Base-by-base conservation (phyloP, 2,888 invertebrate species). In the Sminthurides aquaticus region DNA sequence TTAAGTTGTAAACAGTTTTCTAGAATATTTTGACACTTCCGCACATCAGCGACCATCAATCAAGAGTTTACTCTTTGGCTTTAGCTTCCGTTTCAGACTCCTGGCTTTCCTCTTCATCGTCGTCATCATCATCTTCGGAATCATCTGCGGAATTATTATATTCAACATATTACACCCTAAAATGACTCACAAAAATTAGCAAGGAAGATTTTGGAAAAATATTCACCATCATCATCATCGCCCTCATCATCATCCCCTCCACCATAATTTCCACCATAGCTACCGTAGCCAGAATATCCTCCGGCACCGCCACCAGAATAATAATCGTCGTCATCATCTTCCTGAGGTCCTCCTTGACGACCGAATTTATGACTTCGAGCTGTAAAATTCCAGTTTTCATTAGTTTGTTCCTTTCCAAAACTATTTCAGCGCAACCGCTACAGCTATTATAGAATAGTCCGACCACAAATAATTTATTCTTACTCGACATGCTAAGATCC, bases 401-500 rank as follows among this genome's bases (percentile, higher is more conserved):
- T 29, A 20, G 15, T 15, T 20, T 11, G 27, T n/a, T 54, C 18
- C 5, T 49, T 15, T 20, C 11, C 18, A 34, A 43, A 62, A 43
- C 2, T 15, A 15, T 15, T 8, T 43, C 48, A 43, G 11, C 8
- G 15, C 15, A 8, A 43, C 11, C 11, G 15, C 26, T 54, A 18
- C 11, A 43, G 29, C 18, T 24, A 56, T 22, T 54, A 54, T 2
- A 54, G 3, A 3, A 54, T 54, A 54, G 2, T 15, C 27, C 29
- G 3, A 56, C 18, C 15, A 1, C 27, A 5, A 27, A 56, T 22
- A 3, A 26, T 43, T 20, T 1, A 20, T 43, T 43, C 87, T 84
- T 80, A 87, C 93, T 92, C 49, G 95, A 96, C 90, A 97, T 93
- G 83, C 91, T 90, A 77, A 97, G 86, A 78, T 96, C 94, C 77